These are phyloP conservation scores for Calosoma granatense DNA, from an alignment of 1,140 invertebrate genomes.

Conservation along the genomic window DNA sequence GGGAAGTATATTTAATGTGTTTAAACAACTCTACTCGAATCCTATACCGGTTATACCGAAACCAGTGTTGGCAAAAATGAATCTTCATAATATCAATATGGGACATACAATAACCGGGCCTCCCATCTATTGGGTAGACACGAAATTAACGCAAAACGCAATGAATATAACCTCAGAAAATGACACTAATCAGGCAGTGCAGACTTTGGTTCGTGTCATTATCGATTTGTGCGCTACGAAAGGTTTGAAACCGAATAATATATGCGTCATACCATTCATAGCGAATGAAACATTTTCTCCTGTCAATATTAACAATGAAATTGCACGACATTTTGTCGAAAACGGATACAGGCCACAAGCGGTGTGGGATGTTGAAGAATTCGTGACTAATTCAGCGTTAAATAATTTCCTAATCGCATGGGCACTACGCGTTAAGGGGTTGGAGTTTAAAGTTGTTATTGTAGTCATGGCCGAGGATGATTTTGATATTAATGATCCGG, in stretches of 20 bases:
- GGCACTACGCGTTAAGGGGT: constrained; percentile 31
- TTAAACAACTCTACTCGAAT: constrained; percentile 29
- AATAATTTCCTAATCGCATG: constrained; percentile 31
- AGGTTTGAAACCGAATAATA: constrained; percentile 31
- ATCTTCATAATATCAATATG: constrained; percentile 23
- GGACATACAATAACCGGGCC: constrained; percentile 28
- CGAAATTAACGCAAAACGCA: too few species aligned
- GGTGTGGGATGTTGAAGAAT: constrained; percentile 29
- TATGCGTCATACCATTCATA: constrained; percentile 33
- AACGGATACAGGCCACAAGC: constrained; percentile 28
- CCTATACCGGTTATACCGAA: constrained; percentile 22
- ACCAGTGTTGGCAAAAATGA: constrained; percentile 18
- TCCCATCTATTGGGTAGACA: constrained; percentile 30
- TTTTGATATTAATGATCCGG: constrained; percentile 28
- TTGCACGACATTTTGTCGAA: constrained; percentile 28
- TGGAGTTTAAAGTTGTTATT: constrained; percentile 34
- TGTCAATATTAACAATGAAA: constrained; percentile 27
- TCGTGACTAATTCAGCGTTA: constrained; percentile 22
- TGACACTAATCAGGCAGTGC: constrained; percentile 3
- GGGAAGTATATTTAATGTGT: constrained; percentile 27
- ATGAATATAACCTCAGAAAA: constrained; percentile 16
- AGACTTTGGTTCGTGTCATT: constrained; percentile 24
- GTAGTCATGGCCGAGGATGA: constrained; percentile 32
- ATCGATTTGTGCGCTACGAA: constrained; percentile 31
- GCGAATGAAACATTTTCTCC: constrained; percentile 21